Evolutionary conservation across 2,888 invertebrate species (phyloP).

Genomic region (Drosophila ustulata): DNA sequence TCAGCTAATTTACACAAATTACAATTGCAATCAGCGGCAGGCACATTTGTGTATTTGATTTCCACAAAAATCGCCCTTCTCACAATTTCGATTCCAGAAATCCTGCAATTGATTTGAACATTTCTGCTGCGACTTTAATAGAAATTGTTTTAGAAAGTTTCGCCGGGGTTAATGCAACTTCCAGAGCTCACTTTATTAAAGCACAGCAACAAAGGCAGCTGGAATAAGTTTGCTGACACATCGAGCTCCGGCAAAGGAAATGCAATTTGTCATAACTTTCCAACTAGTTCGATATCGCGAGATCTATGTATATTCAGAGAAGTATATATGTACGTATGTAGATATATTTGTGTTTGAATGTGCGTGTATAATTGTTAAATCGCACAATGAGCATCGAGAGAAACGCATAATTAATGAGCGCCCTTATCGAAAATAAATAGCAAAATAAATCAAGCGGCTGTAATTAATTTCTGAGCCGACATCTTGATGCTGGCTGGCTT

Average conservation of each 20-base stretch:
- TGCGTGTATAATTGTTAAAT: slow-evolving; percentile 18
- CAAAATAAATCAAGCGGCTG: slow-evolving; percentile 50
- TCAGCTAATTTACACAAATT: slow-evolving; percentile 43
- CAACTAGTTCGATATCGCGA: slow-evolving; percentile 16
- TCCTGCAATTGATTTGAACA: too few species aligned
- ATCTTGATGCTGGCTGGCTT: slow-evolving; percentile 42
- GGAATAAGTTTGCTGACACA: slow-evolving; percentile 28
- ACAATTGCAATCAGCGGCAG: slow-evolving; percentile 31
- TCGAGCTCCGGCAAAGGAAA: slow-evolving; percentile 23
- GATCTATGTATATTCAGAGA: background rate
- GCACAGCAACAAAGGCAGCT: slow-evolving; percentile 8
- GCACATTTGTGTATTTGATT: slow-evolving; percentile 3
- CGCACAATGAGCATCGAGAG: slow-evolving; percentile 30
- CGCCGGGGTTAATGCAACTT: too few species aligned
- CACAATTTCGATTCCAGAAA: too few species aligned
- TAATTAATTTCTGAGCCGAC: slow-evolving; percentile 53
- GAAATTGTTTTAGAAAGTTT: too few species aligned
- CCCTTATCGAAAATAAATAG: slow-evolving; percentile 45
- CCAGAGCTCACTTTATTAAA: background rate
- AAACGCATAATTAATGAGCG: slow-evolving; percentile 46
- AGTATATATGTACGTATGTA: background rate
- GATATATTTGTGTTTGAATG: background rate
- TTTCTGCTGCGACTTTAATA: too few species aligned
- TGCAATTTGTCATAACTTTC: slow-evolving; percentile 47
- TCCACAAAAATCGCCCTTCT: too few species aligned